Evolutionary conservation across 2,888 invertebrate genomes (phyloP).

Genomic region (Cephus pygmeus): DNA sequence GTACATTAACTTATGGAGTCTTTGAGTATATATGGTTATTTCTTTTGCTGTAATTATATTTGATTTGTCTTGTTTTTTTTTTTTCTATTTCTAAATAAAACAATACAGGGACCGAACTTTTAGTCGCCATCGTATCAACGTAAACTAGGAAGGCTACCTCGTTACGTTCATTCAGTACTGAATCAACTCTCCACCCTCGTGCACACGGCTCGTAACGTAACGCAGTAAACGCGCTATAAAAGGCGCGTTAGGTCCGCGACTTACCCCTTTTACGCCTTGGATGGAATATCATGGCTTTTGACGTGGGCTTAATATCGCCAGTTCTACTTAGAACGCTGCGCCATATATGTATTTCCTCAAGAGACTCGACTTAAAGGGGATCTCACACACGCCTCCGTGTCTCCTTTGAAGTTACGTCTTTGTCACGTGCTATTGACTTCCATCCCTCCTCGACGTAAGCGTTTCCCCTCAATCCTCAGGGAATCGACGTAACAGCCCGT

Average conservation of each 20-base stretch:
- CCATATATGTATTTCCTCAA: neutral
- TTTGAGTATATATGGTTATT: neutral
- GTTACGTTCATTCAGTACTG: neutral
- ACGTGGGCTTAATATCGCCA: neutral
- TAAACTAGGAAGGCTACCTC: neutral
- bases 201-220: conserved; percentile 29
- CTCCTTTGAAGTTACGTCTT: neutral
- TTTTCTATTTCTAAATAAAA: neutral
- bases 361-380: neutral
- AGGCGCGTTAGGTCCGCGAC: conserved; percentile 37
- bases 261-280: conserved; percentile 15
- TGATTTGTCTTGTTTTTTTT: neutral
- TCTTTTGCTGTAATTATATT: neutral
- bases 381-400: neutral
- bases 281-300: neutral
- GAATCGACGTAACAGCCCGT: neutral
- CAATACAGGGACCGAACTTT: neutral
- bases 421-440: neutral
- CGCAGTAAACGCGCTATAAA: conserved; percentile 35
- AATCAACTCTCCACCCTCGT: conserved; percentile 1
- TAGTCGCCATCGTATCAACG: neutral
- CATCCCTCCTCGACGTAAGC: neutral
- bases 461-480: neutral
- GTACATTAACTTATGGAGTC: neutral
- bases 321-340: neutral